Conservation (phyloP, 2,113 vertebrate species). For the Dasyornis broadbenti region DNA sequence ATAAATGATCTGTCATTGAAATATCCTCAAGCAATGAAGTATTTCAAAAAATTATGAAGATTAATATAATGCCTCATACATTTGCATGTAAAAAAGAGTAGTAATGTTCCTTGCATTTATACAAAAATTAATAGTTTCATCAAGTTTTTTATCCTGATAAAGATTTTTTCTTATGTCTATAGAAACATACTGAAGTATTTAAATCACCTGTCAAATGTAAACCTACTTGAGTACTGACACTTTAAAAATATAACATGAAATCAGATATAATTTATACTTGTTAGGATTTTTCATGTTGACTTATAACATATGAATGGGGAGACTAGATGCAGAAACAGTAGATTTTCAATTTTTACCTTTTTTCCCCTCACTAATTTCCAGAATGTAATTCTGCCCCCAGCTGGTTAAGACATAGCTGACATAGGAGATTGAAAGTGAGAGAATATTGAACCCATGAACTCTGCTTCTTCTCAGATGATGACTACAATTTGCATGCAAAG, state of each 20-base stretch:
- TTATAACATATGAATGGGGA: conserved; percentile 57
- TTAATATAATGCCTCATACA: conserved; percentile 10
- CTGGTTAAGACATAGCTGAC: conserved; percentile 82
- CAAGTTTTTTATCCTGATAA: conserved; percentile 53
- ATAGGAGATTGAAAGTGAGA: conserved; percentile 52
- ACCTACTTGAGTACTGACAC: conserved; percentile 50
- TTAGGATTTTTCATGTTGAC: conserved; percentile 65
- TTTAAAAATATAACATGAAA: conserved; percentile 68
- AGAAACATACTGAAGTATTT: conserved; percentile 69
- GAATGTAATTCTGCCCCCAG: conserved; percentile 98
- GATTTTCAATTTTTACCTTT: conserved; percentile 57
- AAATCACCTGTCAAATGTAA: conserved; percentile 70
- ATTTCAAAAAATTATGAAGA: conserved; percentile 60
- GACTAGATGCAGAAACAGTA: conserved; percentile 35
- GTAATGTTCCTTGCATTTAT: conserved; percentile 29
- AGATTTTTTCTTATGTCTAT: conserved; percentile 40
- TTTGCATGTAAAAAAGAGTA: conserved; percentile 40
- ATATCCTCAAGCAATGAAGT: conserved; percentile 41
- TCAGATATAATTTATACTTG: conserved; percentile 62
- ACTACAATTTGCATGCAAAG: conserved; percentile 38
- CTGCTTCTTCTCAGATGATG: background rate
- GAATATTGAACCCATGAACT: conserved; percentile 46
- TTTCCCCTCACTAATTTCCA: conserved; percentile 72
- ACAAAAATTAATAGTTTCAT: conserved; percentile 63
- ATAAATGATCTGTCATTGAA: background rate